Evolutionary conservation across 2,797 vertebrate species (phyloP).

Genomic region (Myotis pilosus): DNA sequence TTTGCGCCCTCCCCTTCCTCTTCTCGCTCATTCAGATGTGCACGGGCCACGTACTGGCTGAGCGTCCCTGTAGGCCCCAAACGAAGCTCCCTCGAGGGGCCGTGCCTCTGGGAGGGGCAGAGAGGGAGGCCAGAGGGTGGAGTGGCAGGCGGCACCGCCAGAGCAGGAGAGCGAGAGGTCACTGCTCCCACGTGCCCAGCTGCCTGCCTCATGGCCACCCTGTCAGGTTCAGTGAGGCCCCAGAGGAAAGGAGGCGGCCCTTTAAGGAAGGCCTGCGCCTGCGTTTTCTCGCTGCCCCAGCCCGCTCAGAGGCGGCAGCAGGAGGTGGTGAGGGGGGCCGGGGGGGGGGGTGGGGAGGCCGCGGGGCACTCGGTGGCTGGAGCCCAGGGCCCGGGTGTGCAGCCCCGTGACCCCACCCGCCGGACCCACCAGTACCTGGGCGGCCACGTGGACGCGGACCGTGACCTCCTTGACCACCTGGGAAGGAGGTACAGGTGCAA

Average conservation of each 20-base stretch:
- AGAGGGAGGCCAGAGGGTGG: neutral
- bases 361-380: fast-evolving
- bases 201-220: fast-evolving
- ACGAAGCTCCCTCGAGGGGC: fast-evolving
- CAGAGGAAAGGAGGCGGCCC: neutral
- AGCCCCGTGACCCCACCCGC: too few species aligned
- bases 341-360: too few species aligned
- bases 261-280: neutral
- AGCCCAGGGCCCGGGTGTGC: fast-evolving
- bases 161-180: fast-evolving
- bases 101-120: neutral
- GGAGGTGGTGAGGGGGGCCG: fast-evolving
- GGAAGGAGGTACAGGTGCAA: fast-evolving
- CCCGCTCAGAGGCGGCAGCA: neutral
- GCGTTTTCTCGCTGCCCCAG: too few species aligned
- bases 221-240: fast-evolving
- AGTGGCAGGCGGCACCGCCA: fast-evolving
- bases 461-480: neutral
- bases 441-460: fast-evolving
- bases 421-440: neutral
- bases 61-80: neutral
- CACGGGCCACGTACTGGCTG: fast-evolving
- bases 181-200: fast-evolving
- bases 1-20: neutral
- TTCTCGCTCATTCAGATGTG: fast-evolving